Percentiles rank a stretch among this genome's conserved stretches.
Evolutionary conservation across 2,888 invertebrate genomes (phyloP).

Genomic region (Catocala nupta): DNA sequence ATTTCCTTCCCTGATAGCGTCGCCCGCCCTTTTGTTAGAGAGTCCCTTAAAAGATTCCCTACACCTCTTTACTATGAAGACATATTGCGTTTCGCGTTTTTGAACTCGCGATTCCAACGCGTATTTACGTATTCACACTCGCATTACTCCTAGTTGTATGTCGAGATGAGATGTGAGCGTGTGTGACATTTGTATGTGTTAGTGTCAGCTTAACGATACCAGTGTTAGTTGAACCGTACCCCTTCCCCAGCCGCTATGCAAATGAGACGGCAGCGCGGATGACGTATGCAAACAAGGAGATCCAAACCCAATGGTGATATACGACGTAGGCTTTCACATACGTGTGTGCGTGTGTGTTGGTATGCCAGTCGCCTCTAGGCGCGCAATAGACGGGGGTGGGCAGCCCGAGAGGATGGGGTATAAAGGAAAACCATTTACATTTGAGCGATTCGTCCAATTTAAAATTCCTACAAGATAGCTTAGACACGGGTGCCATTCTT

Average conservation of each 20-base stretch:
- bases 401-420: conserved; percentile 85
- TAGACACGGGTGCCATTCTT: conserved; percentile 87
- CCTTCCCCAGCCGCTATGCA: conserved; percentile 68
- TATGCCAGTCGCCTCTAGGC: conserved; percentile 87
- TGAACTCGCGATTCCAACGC: conserved; percentile 85
- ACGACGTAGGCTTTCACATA: conserved; percentile 76
- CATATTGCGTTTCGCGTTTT: conserved; percentile 87
- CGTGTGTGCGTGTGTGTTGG: conserved; percentile 84
- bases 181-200: conserved; percentile 74
- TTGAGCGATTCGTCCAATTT: conserved; percentile 89
- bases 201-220: conserved; percentile 80
- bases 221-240: conserved; percentile 62
- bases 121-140: conserved; percentile 87
- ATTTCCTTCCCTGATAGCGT: conserved; percentile 75
- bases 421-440: conserved; percentile 89
- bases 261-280: conserved; percentile 68
- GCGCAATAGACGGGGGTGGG: conserved; percentile 86
- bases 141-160: conserved; percentile 83
- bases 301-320: conserved; percentile 76
- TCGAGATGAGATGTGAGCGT: conserved; percentile 80
- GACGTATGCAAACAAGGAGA: conserved; percentile 79
- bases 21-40: conserved; percentile 76
- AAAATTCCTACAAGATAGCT: conserved; percentile 88
- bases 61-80: conserved; percentile 82
- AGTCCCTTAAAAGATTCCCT: conserved; percentile 80